A percentile compares a stretch with the other conserved stretches of the same genome.
phyloP scores from a whole-genome alignment of 2,888 invertebrate species.

The Neocrepidodera transversa region DNA sequence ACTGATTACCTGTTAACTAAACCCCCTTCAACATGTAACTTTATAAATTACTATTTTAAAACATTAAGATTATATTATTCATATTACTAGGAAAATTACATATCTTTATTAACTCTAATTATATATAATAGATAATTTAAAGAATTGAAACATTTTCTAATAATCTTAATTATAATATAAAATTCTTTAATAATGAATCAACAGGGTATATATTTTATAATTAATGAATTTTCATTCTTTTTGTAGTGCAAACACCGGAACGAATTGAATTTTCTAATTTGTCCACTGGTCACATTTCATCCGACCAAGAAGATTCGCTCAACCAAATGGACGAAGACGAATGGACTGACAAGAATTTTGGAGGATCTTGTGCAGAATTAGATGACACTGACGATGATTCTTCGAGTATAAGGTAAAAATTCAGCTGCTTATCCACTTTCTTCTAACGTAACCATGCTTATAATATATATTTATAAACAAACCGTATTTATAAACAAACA shows the following conservation, averaged over 20 bases:
- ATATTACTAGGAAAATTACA: neutral
- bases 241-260: slow-evolving; percentile 73
- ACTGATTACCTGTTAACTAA: no score
- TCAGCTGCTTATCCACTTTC: no score
- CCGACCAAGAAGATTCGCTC: slow-evolving; percentile 69
- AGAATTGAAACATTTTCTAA: no score
- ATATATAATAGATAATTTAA: no score
- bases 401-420: slow-evolving; percentile 62
- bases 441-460: no score
- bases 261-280: slow-evolving; percentile 81
- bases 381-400: slow-evolving; percentile 65
- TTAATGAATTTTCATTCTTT: neutral
- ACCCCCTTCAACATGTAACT: no score
- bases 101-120: neutral
- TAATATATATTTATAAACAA: no score
- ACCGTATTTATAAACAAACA: no score
- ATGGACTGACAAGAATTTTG: slow-evolving; percentile 93
- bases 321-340: slow-evolving; percentile 94
- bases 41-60: no score
- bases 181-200: slow-evolving; percentile 5
- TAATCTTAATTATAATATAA: no score
- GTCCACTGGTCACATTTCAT: slow-evolving; percentile 64
- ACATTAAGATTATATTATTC: neutral
- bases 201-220: neutral
- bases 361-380: slow-evolving; percentile 76